A percentile compares a stretch with the other conserved stretches of the same genome.
These are phyloP conservation scores for Acipenser ruthenus DNA, from an alignment of 2,797 vertebrate species.

Conservation along the genomic window DNA sequence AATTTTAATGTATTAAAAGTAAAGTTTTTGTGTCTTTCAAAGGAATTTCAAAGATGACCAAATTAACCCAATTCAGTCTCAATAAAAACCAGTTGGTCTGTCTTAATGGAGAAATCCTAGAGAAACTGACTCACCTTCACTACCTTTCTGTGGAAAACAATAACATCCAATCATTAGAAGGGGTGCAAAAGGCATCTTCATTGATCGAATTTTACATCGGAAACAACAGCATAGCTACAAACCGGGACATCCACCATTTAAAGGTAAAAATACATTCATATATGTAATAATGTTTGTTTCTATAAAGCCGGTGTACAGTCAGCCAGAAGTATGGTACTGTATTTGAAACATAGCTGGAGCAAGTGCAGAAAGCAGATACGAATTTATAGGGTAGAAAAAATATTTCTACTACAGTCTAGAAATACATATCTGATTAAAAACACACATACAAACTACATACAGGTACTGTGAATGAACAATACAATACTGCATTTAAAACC, in stretches of 20 bases:
- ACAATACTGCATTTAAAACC: no score
- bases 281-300: no score
- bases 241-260: constrained; percentile 69
- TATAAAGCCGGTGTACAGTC: no score
- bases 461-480: neutral
- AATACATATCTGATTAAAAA: no score
- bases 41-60: constrained; percentile 66
- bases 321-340: no score
- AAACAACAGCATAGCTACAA: constrained; percentile 68
- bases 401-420: no score
- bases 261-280: constrained; percentile 53
- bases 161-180: constrained; percentile 61
- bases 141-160: constrained; percentile 77
- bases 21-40: constrained; percentile 3
- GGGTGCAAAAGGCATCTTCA: constrained; percentile 58
- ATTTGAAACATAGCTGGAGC: no score
- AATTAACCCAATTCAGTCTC: constrained; percentile 62
- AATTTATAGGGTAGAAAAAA: no score
- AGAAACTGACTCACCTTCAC: constrained; percentile 62
- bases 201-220: constrained; percentile 73
- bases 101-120: constrained; percentile 56
- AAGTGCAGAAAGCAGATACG: no score
- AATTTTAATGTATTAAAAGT: no score
- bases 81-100: constrained; percentile 68
- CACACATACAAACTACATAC: no score